Conservation (phyloP, 2,888 invertebrate species). For the Buathra laborator region DNA sequence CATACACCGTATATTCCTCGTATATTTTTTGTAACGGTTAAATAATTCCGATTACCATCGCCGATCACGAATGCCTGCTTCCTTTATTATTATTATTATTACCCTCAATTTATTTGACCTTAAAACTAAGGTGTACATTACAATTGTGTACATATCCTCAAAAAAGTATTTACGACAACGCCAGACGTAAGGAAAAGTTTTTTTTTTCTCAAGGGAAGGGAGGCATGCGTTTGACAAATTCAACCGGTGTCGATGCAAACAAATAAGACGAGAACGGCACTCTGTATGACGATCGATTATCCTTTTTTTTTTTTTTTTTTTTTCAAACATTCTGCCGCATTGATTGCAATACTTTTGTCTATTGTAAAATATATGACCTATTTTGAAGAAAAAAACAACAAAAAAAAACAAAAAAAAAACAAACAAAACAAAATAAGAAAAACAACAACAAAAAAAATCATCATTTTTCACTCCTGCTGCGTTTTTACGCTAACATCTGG, state of each 20-base stretch:
- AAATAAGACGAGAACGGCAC: background rate
- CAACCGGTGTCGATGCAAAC: slow-evolving; percentile 1
- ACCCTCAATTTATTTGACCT: background rate
- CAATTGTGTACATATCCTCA: slow-evolving; percentile 1
- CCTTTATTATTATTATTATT: slow-evolving; percentile 7
- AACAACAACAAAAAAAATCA: background rate
- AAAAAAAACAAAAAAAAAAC: background rate
- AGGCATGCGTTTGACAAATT: background rate
- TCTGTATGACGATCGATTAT: background rate
- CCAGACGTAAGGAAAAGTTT: background rate
- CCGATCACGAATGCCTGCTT: slow-evolving; percentile 2
- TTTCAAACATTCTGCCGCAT: slow-evolving; percentile 38
- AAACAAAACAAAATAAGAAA: background rate
- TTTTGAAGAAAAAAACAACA: slow-evolving; percentile 44
- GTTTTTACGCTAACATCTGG: too few relatives aligned
- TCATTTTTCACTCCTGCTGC: background rate
- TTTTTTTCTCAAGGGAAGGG: background rate
- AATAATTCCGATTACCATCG: background rate
- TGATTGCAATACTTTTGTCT: slow-evolving; percentile 59
- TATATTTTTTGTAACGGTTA: slow-evolving; percentile 16
- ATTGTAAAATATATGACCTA: slow-evolving; percentile 67
- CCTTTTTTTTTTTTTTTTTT: background rate
- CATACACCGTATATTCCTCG: background rate
- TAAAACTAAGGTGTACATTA: background rate
- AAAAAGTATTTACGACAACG: slow-evolving; percentile 4